Percentiles rank a stretch among this genome's conserved stretches.
These are phyloP conservation scores for Diorhabda carinulata DNA, from an alignment of 1,140 invertebrate genomes.

Conservation along the genomic window DNA sequence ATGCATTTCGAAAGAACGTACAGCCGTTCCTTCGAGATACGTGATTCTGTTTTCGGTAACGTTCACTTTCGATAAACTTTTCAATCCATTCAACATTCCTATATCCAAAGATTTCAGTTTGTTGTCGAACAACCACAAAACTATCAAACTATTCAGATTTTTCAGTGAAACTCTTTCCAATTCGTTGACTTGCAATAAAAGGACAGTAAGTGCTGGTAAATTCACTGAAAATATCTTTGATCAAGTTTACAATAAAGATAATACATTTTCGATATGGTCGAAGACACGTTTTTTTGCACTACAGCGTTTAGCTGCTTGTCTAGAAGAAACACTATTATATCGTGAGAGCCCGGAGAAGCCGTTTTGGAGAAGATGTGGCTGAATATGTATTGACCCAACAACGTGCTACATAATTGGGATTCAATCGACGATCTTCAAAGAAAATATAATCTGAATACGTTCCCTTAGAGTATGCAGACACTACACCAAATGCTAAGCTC, in stretches of 20 bases:
- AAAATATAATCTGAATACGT: too few species aligned
- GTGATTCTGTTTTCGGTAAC: conserved; percentile 8
- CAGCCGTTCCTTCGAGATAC: background rate
- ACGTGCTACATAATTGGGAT: background rate
- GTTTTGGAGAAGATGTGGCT: background rate
- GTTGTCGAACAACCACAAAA: conserved; percentile 10
- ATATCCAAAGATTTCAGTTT: background rate
- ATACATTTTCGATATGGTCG: background rate
- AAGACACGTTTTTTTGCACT: background rate
- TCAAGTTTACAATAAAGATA: background rate
- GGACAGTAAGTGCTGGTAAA: conserved; percentile 1
- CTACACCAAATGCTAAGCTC: too few species aligned
- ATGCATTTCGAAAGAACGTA: background rate
- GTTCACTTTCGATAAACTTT: conserved; percentile 8
- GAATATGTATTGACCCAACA: background rate
- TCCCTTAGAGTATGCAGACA: too few species aligned
- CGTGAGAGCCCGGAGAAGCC: background rate
- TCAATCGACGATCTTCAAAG: too few species aligned
- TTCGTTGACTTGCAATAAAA: conserved; percentile 17
- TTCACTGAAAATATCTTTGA: conserved; percentile 13
- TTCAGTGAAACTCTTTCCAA: conserved; percentile 8
- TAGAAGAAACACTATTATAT: background rate
- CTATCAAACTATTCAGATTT: conserved; percentile 1
- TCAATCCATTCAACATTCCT: conserved; percentile 6
- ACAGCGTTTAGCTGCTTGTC: background rate